Percentiles rank a stretch among this genome's conserved stretches.
phyloP scores from a whole-genome alignment of 2,888 invertebrate genomes.

The Portevinia maculata region DNA sequence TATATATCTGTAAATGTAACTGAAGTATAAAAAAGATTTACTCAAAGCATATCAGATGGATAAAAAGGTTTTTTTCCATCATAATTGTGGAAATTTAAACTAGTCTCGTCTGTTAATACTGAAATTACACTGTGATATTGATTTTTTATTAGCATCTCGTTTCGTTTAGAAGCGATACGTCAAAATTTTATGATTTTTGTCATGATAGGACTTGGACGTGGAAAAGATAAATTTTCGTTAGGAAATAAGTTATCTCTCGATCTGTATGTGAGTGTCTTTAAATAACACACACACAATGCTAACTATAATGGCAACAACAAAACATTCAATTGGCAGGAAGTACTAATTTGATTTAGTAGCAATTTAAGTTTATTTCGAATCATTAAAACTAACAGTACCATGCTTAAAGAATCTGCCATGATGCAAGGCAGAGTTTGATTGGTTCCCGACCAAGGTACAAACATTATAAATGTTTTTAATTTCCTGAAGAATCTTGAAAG shows the following conservation, averaged over 20 bases:
- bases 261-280: not conserved
- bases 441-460: slow-evolving; percentile 7
- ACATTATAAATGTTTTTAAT: slow-evolving; percentile 5
- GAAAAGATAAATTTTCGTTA: no score
- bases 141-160: slow-evolving; percentile 44
- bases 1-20: no score
- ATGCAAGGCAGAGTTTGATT: slow-evolving; percentile 21
- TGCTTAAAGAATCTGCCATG: not conserved
- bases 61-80: no score
- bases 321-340: slow-evolving; percentile 55
- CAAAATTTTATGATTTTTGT: slow-evolving; percentile 40
- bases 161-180: slow-evolving; percentile 38
- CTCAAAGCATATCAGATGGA: no score
- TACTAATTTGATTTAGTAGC: slow-evolving; percentile 54
- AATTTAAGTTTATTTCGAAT: slow-evolving; percentile 50
- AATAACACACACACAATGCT: not conserved
- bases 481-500: slow-evolving; percentile 24
- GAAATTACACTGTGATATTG: slow-evolving; percentile 44
- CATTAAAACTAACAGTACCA: slow-evolving; percentile 48
- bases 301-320: slow-evolving; percentile 22
- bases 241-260: slow-evolving; percentile 7
- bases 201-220: no score
- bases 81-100: no score
- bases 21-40: no score
- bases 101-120: not conserved